A percentile compares a stretch with the other conserved stretches of the same genome.
phyloP scores from a whole-genome alignment of 2,888 invertebrate species.

The Lycaena phlaeas region DNA sequence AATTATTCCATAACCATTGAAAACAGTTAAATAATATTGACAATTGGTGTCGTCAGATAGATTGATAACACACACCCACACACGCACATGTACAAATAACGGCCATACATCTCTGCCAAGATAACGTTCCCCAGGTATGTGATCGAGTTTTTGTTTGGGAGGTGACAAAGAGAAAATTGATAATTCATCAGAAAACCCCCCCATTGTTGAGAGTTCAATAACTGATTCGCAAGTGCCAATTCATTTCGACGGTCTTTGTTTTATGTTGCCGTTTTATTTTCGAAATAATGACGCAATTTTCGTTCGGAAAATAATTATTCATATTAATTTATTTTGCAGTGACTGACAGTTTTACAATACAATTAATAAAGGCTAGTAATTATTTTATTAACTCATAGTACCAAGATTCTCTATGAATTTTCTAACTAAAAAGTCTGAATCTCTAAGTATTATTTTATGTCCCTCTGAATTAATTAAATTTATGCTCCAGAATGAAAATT shows the following conservation, averaged over 20 bases:
- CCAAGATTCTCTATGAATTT: no score
- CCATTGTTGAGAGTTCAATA: constrained; percentile 50
- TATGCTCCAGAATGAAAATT: no score
- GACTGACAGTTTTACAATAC: no score
- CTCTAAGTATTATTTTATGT: no score
- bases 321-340: no score
- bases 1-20: constrained; percentile 6
- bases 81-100: constrained; percentile 53
- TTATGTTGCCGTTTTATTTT: neutral
- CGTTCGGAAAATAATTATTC: no score
- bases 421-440: no score
- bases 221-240: constrained; percentile 44
- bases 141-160: constrained; percentile 59
- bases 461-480: no score
- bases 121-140: constrained; percentile 59
- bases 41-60: constrained; percentile 42
- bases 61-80: constrained; percentile 46
- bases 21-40: constrained; percentile 10
- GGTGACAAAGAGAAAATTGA: constrained; percentile 63
- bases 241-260: constrained; percentile 14
- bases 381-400: no score
- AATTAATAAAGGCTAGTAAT: no score
- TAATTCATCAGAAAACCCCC: constrained; percentile 50
- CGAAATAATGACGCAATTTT: neutral
- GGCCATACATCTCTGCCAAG: constrained; percentile 65